Evolutionary conservation across 2,113 vertebrate species (phyloP), one percentile per base, ranked within the genome.

Genomic region (Podarcis raffonei): DNA sequence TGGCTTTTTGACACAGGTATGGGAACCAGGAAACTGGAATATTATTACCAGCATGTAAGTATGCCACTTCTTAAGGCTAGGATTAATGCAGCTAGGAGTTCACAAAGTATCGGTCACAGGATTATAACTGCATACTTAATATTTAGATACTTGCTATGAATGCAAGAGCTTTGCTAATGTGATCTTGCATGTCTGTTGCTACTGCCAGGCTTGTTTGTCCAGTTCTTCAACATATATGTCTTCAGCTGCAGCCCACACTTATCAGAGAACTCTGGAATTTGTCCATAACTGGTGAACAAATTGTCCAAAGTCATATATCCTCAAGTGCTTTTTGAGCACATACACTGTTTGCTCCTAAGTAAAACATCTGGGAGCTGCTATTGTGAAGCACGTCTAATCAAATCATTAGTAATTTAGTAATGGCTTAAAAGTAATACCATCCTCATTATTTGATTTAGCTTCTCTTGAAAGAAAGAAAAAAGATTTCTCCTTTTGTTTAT

Each of bases 1-100:
- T 92, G 91, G 91, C 94, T 95, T 84, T 94, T 22, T 93, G 89
- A 92, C 83, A 85, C 62, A 62, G 88, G 83, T 88, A 96, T 84
- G 82, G 27, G 0, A 94, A 94, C 42, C 88, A 95, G 86, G 89
- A 88, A 95, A 94, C 89, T 90, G 71, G 90, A 77, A 69, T 80
- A 81, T 94, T 96, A 93, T 92, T 78, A 92, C 93, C 89, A 87
- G 85, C 39, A 91, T 91, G 91, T 62, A 91, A 89, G 78, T 83
- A 93, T 89, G 87, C 62, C 42, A 95, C 90, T 92, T 86, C 93
- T 96, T 87, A 86, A 83, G 92, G 93, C 87, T 86, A 88, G 27
- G 27, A 75, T 12, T 86, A 68, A 76, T 92, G 91, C 87, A 93
- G 84, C 83, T 90, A 90, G 75, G 72, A 76, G 68, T 94, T 96